Evolutionary conservation across 2,113 vertebrate species (phyloP), one percentile per base, ranked within the genome.

Genomic region (Suricata suricatta): DNA sequence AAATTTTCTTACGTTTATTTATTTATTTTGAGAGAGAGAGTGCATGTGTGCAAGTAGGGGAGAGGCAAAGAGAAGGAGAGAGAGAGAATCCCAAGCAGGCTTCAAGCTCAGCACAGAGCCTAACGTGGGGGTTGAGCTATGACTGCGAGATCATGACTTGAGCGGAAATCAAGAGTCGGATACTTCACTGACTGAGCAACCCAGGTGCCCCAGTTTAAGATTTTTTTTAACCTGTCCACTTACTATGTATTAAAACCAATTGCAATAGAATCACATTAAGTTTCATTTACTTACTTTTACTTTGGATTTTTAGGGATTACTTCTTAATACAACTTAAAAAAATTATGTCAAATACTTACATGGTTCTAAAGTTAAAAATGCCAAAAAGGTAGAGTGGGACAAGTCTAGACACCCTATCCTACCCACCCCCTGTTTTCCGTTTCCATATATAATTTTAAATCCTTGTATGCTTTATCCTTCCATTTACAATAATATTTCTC

Each of bases 261-360:
- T 44, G 33, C 52, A 87, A 90, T 47, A 47, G 25, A 60, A 52
- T 84, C n/a, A 76, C 50, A n/a, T 7, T 35, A 27, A 92, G 2
- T 35, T 72, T 81, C 54, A 76, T 74, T 81, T 14, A 74, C 35
- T 90, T 79, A 69, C 54, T 47, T 80, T 81, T 86, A 64, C 83
- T 90, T 86, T 94, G 68, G 33, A 94, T 68, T 82, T 77, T 79
- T 64, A n/a, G 25, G 54, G 33, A 64, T 66, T 84, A 14, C 7
- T 44, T 95, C 89, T 93, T 29, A 52, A 94, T 66, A 88, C 68
- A 74, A 93, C 31, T 96, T 76, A 87, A 60, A 38, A 88, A 5
- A 77, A 57, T 64, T 88, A 86, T 66, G 52, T 44, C 72, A 91
- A 94, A 23, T 60, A 47, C 31, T 64, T 54, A 33, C 29, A 8